Evolutionary conservation across 2,113 vertebrate genomes (phyloP).

Genomic region (Pelvicachromis taeniatus): DNA sequence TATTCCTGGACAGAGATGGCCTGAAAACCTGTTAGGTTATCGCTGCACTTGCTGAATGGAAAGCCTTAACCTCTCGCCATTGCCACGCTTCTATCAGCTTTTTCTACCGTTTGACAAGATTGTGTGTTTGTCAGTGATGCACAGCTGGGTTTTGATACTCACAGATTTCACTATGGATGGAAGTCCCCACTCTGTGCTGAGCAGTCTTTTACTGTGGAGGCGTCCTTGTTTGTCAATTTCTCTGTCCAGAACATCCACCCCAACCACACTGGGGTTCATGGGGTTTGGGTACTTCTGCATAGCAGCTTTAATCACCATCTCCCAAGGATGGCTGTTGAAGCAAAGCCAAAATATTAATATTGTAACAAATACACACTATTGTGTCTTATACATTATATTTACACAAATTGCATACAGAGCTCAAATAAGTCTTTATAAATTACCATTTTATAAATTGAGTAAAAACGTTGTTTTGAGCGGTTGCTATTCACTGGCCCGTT

Average conservation of each 20-base stretch:
- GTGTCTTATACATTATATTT: not conserved
- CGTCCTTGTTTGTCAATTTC: conserved; percentile 81
- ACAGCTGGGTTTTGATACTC: conserved; percentile 31
- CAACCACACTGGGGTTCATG: conserved; percentile 94
- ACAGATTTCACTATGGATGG: conserved; percentile 95
- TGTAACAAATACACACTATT: not conserved
- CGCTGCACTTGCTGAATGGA: not conserved
- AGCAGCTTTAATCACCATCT: conserved; percentile 91
- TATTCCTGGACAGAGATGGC: conserved; percentile 15
- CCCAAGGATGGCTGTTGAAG: conserved; percentile 89
- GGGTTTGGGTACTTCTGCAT: conserved; percentile 99
- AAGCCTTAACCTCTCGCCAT: not conserved
- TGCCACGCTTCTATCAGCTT: not conserved
- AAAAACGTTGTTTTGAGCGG: not conserved
- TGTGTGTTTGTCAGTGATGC: not conserved
- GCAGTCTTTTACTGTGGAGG: conserved; percentile 88
- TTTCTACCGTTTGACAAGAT: not conserved
- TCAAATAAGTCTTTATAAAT: not conserved
- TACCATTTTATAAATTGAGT: not conserved
- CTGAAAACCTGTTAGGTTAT: not conserved
- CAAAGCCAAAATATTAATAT: not conserved
- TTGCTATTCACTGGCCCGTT: not conserved
- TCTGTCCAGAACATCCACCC: conserved; percentile 90
- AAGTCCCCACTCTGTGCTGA: conserved; percentile 96
- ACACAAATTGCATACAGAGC: not conserved